Evolutionary conservation across 2,888 invertebrate species (phyloP), one percentile per base, ranked within the genome.

Genomic region (Cotesia congregata): DNA sequence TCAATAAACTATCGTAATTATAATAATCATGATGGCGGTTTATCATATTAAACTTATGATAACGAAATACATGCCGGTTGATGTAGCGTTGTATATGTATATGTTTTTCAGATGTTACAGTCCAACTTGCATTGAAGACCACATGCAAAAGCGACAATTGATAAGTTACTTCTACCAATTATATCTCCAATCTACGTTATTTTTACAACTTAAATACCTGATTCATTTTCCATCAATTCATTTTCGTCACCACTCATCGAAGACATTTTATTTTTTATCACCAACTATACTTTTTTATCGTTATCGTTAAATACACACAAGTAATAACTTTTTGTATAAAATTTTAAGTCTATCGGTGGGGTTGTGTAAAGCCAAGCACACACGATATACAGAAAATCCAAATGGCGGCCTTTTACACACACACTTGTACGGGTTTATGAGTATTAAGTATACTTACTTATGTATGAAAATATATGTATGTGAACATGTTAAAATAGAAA

Each of bases 191-290:
- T 38, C 74, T 39, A 69, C 69, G 76, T 77, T 76, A 78, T 64
- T 70, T 59, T 61, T 62, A 50, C 60, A 7, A 72, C 20, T 60
- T 65, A 67, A 62, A 67, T 85, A 88, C 88, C 88, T 83, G 86
- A 85, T 67, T 88, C 88, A 61, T 80, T 83, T 78, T 85, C 82
- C 64, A 81, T 77, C 60, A 86, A 80, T 78, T 88, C 88, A 80
- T 76, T 85, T 75, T 88, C 88, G 78, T 88, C 88, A 82, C 87
- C 88, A 82, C 88, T 88, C 78, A 86, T 83, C 77, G 88, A 88
- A 83, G 88, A 88, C 88, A 88, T 88, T 72, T 81, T 83, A 50
- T 50, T 50, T 50, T 30, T 50, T 50, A 50, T 50, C 50, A 50
- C 50, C 12, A 12, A 7, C 50, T 77, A 77, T 15, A 17, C 64